Evolutionary conservation across 2,113 vertebrate genomes (phyloP).

Genomic region (Pipra filicauda): DNA sequence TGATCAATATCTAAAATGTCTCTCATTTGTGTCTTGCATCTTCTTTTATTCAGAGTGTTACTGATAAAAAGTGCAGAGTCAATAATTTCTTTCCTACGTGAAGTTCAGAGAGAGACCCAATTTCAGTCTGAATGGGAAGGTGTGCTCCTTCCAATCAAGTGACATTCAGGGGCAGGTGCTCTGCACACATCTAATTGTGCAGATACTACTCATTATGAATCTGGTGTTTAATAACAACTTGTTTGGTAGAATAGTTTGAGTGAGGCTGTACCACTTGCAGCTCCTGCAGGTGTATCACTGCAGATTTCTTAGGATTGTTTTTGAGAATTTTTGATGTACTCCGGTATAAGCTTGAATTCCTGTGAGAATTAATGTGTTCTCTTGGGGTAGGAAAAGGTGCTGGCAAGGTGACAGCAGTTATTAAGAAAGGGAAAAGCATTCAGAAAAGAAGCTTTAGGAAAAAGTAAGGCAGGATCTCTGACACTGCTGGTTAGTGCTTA

Average conservation of each 20-base stretch:
- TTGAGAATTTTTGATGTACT: neutral
- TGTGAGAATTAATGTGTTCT: neutral
- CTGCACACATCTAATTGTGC: neutral
- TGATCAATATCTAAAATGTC: neutral
- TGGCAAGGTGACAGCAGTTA: neutral
- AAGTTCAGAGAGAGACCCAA: neutral
- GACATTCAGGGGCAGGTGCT: neutral
- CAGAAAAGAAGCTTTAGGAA: neutral
- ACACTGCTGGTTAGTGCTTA: neutral
- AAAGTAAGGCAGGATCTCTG: neutral
- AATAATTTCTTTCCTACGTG: neutral
- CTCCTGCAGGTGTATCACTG: neutral
- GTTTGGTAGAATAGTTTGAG: neutral
- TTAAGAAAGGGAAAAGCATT: neutral
- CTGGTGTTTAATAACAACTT: neutral
- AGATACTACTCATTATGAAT: neutral
- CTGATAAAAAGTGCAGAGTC: neutral
- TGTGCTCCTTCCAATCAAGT: neutral
- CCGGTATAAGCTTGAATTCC: neutral
- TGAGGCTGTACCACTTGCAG: neutral
- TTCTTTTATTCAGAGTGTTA: neutral
- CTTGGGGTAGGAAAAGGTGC: neutral
- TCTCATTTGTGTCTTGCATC: neutral
- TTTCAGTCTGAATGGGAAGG: neutral
- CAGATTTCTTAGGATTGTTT: neutral